Conservation (phyloP, 2,113 vertebrate species). For the Eonycteris spelaea region DNA sequence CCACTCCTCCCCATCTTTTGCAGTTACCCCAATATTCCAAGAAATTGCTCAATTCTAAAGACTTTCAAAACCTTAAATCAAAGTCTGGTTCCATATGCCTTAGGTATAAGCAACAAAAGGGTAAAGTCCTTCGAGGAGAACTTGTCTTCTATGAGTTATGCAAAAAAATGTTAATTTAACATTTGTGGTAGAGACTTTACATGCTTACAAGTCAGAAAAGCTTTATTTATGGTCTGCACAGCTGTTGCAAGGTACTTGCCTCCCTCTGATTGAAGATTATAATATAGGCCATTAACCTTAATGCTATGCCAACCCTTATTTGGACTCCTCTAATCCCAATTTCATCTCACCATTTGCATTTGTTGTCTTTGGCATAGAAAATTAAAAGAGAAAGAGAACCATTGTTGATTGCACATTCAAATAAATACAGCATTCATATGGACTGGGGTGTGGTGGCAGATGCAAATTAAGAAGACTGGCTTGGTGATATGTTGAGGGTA, state of each 20-base stretch:
- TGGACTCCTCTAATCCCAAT: slow-evolving; percentile 9
- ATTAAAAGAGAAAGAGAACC: slow-evolving; percentile 45
- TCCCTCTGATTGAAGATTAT: slow-evolving; percentile 29
- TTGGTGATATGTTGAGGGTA: not conserved
- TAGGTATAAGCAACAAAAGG: slow-evolving; percentile 53
- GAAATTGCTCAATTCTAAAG: slow-evolving; percentile 67
- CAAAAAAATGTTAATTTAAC: slow-evolving; percentile 58
- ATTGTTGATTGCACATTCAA: slow-evolving; percentile 44
- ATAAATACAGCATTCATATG: slow-evolving; percentile 3
- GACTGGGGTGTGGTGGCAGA: not conserved
- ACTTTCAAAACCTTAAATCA: slow-evolving; percentile 61
- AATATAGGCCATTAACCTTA: slow-evolving; percentile 28
- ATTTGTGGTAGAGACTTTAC: slow-evolving; percentile 15
- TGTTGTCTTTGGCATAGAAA: slow-evolving; percentile 55
- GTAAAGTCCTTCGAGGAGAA: not conserved
- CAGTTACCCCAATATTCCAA: slow-evolving; percentile 71
- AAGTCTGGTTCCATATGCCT: not conserved
- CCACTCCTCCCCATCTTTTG: not conserved
- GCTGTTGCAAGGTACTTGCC: not conserved
- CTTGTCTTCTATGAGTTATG: slow-evolving; percentile 30
- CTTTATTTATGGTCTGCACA: slow-evolving; percentile 24
- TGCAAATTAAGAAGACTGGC: not conserved
- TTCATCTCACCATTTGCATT: slow-evolving; percentile 22
- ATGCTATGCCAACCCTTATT: slow-evolving; percentile 8
- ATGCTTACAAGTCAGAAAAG: slow-evolving; percentile 43